A percentile compares a stretch with the other conserved stretches of the same genome.
Conservation (phyloP, 2,888 invertebrate species). For the Diachrysia chrysitis region DNA sequence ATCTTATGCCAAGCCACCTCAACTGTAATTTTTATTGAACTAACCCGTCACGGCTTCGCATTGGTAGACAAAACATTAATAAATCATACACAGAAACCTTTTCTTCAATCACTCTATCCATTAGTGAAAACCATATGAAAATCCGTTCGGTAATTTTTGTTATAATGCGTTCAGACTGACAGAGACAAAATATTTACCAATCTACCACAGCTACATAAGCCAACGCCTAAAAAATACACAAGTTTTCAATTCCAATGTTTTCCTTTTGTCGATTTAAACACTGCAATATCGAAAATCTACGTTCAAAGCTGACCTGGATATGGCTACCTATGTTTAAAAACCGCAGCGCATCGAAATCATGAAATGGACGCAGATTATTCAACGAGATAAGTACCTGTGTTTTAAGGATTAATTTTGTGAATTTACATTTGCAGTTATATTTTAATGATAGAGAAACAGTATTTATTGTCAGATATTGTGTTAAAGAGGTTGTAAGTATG, state of each 20-base stretch:
- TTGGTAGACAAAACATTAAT: too few relatives aligned
- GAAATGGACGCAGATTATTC: slow-evolving; percentile 20
- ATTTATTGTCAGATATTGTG: too few relatives aligned
- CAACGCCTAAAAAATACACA: background rate
- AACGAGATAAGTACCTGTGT: slow-evolving; percentile 9
- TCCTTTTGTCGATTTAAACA: slow-evolving; percentile 9
- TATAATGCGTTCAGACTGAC: background rate
- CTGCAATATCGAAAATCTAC: slow-evolving; percentile 28
- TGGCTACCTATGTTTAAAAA: slow-evolving; percentile 8
- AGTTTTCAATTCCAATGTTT: slow-evolving; percentile 18
- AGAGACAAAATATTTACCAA: background rate
- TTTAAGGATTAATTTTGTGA: background rate
- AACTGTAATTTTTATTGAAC: too few relatives aligned
- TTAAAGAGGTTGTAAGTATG: background rate
- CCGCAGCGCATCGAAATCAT: slow-evolving; percentile 14
- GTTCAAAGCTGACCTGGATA: slow-evolving; percentile 29
- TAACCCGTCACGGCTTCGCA: too few relatives aligned
- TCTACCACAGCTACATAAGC: background rate
- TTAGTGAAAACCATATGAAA: too few relatives aligned
- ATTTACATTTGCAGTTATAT: too few relatives aligned
- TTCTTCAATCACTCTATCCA: too few relatives aligned
- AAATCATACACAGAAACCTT: too few relatives aligned
- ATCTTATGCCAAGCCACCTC: too few relatives aligned
- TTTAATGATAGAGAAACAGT: too few relatives aligned
- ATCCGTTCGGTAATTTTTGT: too few relatives aligned